phyloP scores from a whole-genome alignment of 2,113 vertebrate genomes.

The Peromyscus polionotus region DNA sequence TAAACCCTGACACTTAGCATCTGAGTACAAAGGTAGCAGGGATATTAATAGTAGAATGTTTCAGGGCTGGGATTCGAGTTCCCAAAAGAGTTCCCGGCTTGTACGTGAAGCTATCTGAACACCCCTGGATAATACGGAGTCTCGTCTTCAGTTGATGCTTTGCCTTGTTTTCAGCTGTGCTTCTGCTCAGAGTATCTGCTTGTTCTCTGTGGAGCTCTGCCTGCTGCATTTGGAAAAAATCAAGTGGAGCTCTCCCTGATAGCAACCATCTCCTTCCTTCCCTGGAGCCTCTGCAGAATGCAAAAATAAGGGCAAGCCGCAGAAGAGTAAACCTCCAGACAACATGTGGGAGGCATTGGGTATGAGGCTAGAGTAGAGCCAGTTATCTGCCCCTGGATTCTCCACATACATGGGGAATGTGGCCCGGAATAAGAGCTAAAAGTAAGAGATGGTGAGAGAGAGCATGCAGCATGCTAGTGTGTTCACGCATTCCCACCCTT shows the following conservation, averaged over 20 bases:
- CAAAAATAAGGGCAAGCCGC: background rate
- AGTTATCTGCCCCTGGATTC: background rate
- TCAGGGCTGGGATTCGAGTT: background rate
- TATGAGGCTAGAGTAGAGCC: background rate
- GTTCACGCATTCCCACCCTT: background rate
- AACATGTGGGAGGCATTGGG: background rate
- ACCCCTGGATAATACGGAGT: background rate
- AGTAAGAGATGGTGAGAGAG: background rate
- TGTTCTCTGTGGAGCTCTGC: background rate
- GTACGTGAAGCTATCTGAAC: background rate
- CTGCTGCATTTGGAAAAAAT: background rate
- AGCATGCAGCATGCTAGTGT: background rate
- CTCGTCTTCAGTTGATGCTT: background rate
- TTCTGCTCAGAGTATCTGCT: background rate
- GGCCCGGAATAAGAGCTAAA: background rate
- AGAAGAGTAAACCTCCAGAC: background rate
- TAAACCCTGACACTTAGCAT: background rate
- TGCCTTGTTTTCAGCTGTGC: background rate
- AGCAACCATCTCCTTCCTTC: background rate
- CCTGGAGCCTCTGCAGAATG: background rate
- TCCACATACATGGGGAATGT: background rate
- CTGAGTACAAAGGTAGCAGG: background rate
- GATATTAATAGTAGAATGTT: background rate
- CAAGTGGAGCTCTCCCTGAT: rapidly evolving
- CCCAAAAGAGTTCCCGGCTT: background rate